Evolutionary conservation across 2,797 vertebrate genomes (phyloP).

Genomic region (Protosalanx chinensis): DNA sequence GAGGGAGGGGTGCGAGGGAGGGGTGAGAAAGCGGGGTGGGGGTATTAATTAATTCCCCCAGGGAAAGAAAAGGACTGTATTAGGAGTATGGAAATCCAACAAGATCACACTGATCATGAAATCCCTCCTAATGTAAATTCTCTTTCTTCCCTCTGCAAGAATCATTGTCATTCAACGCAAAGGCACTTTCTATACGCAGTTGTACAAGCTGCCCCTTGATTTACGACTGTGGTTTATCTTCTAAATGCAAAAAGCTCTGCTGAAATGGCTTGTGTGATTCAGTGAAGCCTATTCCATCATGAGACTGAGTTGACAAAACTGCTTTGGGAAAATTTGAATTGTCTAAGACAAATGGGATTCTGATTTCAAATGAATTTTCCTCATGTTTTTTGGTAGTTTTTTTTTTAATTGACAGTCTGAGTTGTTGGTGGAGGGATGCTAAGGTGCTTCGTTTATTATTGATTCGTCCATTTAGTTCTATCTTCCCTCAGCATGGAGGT

Average conservation of each 20-base stretch:
- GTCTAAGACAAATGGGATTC: conserved; percentile 26
- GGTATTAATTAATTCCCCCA: conserved; percentile 30
- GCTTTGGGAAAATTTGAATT: conserved; percentile 9
- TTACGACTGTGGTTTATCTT: conserved; percentile 65
- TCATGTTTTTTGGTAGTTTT: background rate
- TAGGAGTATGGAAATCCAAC: conserved; percentile 17
- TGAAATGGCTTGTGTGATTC: conserved; percentile 23
- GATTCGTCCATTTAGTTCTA: conserved; percentile 10
- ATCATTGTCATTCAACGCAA: conserved; percentile 51
- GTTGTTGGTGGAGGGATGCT: background rate
- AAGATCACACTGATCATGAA: conserved; percentile 29
- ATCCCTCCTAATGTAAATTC: conserved; percentile 45
- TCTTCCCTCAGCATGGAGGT: background rate
- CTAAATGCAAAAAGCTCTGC: conserved; percentile 52
- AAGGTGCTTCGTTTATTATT: background rate
- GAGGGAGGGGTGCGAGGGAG: too few relatives aligned
- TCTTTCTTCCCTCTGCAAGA: conserved; percentile 31
- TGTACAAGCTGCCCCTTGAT: conserved; percentile 52
- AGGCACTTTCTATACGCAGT: conserved; percentile 50
- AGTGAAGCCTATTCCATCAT: conserved; percentile 3
- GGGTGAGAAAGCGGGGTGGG: conserved; percentile 8
- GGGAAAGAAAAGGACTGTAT: conserved; percentile 20
- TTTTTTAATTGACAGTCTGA: conserved; percentile 6
- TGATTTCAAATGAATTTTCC: conserved; percentile 30
- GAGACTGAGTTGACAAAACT: conserved; percentile 34